Percentiles rank a stretch among this genome's conserved stretches.
phyloP scores from a whole-genome alignment of 2,888 invertebrate genomes.

The Enchytraeus crypticus region DNA sequence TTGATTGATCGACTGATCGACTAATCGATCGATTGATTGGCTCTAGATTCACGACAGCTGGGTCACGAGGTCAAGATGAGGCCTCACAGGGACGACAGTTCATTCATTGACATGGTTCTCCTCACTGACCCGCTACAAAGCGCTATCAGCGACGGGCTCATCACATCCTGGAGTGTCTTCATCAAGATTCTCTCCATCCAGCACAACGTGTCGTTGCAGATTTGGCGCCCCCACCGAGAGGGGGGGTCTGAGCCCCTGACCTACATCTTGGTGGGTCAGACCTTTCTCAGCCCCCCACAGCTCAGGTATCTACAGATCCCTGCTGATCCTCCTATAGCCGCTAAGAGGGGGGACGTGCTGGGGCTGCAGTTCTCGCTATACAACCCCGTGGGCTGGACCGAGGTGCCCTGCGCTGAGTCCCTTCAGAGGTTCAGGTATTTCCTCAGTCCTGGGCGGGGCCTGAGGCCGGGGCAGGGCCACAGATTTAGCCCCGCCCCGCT shows the following conservation, averaged over 20 bases:
- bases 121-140: constrained; percentile 25
- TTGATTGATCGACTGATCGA: too few species aligned
- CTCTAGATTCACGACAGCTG: constrained; percentile 21
- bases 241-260: too few species aligned
- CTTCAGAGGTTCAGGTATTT: constrained; percentile 16
- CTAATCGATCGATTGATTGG: too few species aligned
- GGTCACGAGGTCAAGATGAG: constrained; percentile 26
- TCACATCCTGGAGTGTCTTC: constrained; percentile 23
- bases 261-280: constrained; percentile 26
- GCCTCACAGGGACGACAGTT: constrained; percentile 10
- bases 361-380: constrained; percentile 25
- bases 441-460: constrained; percentile 4
- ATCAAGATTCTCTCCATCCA: constrained; percentile 24
- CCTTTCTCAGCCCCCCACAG: constrained; percentile 19
- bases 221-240: constrained; percentile 13
- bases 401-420: constrained; percentile 25
- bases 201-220: constrained; percentile 21
- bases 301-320: constrained; percentile 20
- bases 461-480: constrained; percentile 14
- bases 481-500: constrained; percentile 11
- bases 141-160: constrained; percentile 12
- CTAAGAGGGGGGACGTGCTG: constrained; percentile 23
- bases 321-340: constrained; percentile 13
- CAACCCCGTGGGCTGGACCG: constrained; percentile 25
- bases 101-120: constrained; percentile 17